A percentile compares a stretch with the other conserved stretches of the same genome.
Conservation (phyloP, 2,113 vertebrate genomes). For the Tor tambroides region DNA sequence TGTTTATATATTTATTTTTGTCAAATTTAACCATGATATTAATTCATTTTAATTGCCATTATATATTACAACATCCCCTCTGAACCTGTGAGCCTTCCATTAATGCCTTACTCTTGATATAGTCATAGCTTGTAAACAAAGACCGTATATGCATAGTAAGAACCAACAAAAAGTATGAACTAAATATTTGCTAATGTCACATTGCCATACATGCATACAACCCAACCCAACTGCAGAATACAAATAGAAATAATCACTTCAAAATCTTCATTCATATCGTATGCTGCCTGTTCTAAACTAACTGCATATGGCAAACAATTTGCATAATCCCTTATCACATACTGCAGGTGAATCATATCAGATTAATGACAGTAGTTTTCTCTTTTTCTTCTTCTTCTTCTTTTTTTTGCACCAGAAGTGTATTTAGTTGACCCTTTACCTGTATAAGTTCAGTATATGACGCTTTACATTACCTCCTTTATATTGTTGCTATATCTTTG, state of each 20-base stretch:
- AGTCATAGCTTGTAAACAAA: background rate
- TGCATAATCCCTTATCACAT: conserved; percentile 17
- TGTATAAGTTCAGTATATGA: background rate
- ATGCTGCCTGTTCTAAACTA: conserved; percentile 6
- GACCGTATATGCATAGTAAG: background rate
- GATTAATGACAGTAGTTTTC: conserved; percentile 22
- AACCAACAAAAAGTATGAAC: background rate
- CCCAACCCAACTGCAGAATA: background rate
- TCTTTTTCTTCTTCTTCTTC: too few species aligned
- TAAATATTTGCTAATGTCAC: background rate
- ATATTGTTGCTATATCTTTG: background rate
- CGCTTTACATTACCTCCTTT: background rate
- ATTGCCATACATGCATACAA: conserved; percentile 17
- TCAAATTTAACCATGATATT: background rate
- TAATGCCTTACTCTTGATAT: background rate
- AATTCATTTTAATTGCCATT: background rate
- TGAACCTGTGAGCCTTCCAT: background rate
- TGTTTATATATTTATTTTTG: too few species aligned
- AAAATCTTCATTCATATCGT: conserved; percentile 32
- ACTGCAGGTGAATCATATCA: background rate
- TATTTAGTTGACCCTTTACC: conserved; percentile 7
- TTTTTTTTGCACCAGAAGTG: background rate
- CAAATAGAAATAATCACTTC: conserved; percentile 37
- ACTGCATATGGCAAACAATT: conserved; percentile 9
- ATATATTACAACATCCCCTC: background rate